Evolutionary conservation across 2,888 invertebrate genomes (phyloP), one percentile per base, ranked within the genome.

Genomic region (Scaptomyza parva): DNA sequence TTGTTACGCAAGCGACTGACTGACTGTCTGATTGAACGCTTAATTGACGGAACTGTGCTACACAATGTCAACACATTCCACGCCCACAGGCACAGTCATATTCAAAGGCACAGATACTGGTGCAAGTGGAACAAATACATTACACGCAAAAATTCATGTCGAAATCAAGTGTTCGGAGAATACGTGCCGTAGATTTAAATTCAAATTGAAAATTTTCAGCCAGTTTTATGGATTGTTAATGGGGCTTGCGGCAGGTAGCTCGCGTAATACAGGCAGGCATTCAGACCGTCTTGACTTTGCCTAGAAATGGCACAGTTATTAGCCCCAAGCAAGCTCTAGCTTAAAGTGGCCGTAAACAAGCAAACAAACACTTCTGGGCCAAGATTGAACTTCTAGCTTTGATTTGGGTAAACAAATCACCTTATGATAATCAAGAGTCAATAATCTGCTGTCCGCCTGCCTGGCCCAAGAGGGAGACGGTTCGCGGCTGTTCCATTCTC

Each of bases 21-120:
- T 12, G 20, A 37, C 18, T 71, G 43, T 65, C 44, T 44, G 52
- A 50, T 75, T 76, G 76, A 74, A 52, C 60, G 55, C 55, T 52
- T 80, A 76, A 83, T 83, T 83, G 83, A 83, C 86, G 76, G 84
- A 79, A 77, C 78, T 83, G 86, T 83, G 86, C 83, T 83, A 70
- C 57, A 61, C 62, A 78, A 64, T 72, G 65, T 61, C 59, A 73
- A 53, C 71, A 74, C 65, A 52, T 60, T 41, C 70, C 70, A 78
- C 78, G 79, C 78, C 70, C 64, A 68, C 67, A 44, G 41, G 40
- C 9, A 37, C 8, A 67, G 28, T n/a, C n/a, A n/a, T n/a, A n/a
- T n/a, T n/a, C n/a, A n/a, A n/a, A n/a, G n/a, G n/a, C n/a, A n/a
- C n/a, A n/a, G n/a, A n/a, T n/a, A n/a, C n/a, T n/a, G n/a, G n/a